Evolutionary conservation across 1,140 invertebrate genomes (phyloP).

Genomic region (Drosophila bocqueti): DNA sequence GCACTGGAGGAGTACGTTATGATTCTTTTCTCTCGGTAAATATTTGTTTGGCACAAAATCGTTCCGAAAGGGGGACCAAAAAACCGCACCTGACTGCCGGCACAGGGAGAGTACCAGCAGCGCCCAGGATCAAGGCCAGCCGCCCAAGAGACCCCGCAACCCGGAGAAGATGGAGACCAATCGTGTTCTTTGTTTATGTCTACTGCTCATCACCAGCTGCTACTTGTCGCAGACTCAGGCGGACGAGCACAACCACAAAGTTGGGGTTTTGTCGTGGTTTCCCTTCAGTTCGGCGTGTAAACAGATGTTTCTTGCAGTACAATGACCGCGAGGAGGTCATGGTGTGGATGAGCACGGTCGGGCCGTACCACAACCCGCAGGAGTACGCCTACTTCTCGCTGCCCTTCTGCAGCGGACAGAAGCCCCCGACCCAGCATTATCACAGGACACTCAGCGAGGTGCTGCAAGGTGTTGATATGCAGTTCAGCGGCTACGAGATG

Average conservation of each 20-base stretch:
- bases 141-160: conserved; percentile 3
- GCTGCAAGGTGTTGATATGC: no score
- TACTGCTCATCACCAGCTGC: no score
- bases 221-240: no score
- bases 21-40: conserved; percentile 38
- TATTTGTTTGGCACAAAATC: conserved; percentile 25
- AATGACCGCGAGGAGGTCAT: conserved; percentile 97
- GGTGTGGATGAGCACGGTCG: conserved; percentile 99
- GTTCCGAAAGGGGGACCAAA: conserved; percentile 1
- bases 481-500: conserved; percentile 97
- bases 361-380: conserved; percentile 99
- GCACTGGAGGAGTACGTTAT: background rate
- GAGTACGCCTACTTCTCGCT: conserved; percentile 99
- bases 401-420: conserved; percentile 98
- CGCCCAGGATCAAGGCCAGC: conserved; percentile 22
- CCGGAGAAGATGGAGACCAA: no score
- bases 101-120: conserved; percentile 16
- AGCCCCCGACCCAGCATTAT: conserved; percentile 96
- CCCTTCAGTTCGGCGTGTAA: background rate
- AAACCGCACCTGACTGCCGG: conserved; percentile 4
- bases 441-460: conserved; percentile 98
- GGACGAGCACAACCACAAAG: no score
- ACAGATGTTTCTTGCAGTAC: conserved; percentile 75
- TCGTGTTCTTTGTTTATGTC: no score
- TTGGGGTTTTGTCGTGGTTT: background rate